Conservation (phyloP, 92 coral and sea anemone species). For the Paragorgia papillata region DNA sequence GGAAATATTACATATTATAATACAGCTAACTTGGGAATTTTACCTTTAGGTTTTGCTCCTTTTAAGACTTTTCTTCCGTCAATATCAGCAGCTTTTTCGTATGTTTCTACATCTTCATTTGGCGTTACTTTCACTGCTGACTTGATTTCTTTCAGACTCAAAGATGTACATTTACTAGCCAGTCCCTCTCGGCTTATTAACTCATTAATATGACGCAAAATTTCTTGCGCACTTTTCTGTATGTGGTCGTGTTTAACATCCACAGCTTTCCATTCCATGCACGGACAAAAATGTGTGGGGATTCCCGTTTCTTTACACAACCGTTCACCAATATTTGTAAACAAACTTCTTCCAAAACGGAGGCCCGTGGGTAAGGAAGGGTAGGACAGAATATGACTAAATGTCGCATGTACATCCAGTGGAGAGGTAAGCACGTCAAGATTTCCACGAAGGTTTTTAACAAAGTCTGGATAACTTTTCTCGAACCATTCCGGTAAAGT, state of each 20-base stretch:
- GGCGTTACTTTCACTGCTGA: conserved; percentile 58
- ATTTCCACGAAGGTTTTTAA: conserved; percentile 55
- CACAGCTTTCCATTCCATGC: conserved; percentile 56
- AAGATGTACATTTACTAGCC: conserved; percentile 40
- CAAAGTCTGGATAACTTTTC: conserved; percentile 41
- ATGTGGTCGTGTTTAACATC: conserved; percentile 54
- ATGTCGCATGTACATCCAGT: conserved; percentile 73
- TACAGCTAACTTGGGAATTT: background rate
- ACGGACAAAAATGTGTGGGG: conserved; percentile 61
- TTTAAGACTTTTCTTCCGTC: conserved; percentile 54
- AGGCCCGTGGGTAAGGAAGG: conserved; percentile 34
- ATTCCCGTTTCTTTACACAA: conserved; percentile 53
- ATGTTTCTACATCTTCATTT: conserved; percentile 50
- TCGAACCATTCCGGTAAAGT: conserved; percentile 67
- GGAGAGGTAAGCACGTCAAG: conserved; percentile 63
- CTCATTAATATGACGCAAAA: conserved; percentile 45
- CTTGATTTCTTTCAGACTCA: conserved; percentile 44
- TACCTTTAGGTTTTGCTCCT: conserved; percentile 61
- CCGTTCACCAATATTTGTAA: conserved; percentile 51
- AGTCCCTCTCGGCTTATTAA: conserved; percentile 31
- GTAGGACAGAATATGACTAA: conserved; percentile 55
- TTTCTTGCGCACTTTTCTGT: conserved; percentile 32
- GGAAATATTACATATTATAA: too few relatives aligned
- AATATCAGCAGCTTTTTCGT: conserved; percentile 48
- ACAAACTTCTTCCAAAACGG: conserved; percentile 50